A percentile compares a stretch with the other conserved stretches of the same genome.
phyloP scores from a whole-genome alignment of 2,888 invertebrate genomes.

The Dicycla oo region DNA sequence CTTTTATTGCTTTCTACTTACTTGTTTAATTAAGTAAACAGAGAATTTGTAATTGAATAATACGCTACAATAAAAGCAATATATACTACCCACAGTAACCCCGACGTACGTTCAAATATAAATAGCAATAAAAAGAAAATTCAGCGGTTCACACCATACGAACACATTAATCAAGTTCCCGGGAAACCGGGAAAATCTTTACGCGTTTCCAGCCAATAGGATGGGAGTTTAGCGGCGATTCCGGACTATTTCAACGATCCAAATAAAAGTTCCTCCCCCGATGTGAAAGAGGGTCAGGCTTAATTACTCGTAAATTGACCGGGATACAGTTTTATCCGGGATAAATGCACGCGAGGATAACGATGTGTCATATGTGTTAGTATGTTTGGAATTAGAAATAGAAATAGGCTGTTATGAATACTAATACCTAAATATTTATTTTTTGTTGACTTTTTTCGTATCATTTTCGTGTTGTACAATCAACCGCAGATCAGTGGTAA shows the following conservation, averaged over 20 bases:
- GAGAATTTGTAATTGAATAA: slow-evolving; percentile 26
- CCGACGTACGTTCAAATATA: slow-evolving; percentile 47
- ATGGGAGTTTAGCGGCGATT: slow-evolving; percentile 82
- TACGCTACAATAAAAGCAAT: slow-evolving; percentile 41
- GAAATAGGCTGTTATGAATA: slow-evolving; percentile 20
- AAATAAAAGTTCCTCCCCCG: slow-evolving; percentile 88
- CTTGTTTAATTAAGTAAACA: too few species aligned
- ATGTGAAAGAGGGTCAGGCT: slow-evolving; percentile 88
- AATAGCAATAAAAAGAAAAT: slow-evolving; percentile 64
- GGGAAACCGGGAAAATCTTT: slow-evolving; percentile 77
- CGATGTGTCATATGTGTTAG: slow-evolving; percentile 78
- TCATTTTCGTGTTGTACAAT: not conserved
- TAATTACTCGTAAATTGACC: slow-evolving; percentile 90
- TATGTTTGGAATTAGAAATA: slow-evolving; percentile 59
- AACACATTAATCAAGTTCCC: slow-evolving; percentile 79
- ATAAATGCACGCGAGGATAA: slow-evolving; percentile 82
- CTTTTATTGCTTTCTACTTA: slow-evolving; percentile 1
- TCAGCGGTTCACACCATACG: slow-evolving; percentile 65
- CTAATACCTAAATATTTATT: not conserved
- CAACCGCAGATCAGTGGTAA: not conserved
- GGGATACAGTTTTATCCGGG: slow-evolving; percentile 84
- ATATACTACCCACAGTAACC: slow-evolving; percentile 13
- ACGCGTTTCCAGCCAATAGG: slow-evolving; percentile 80
- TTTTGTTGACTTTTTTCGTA: not conserved
- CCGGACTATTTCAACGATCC: slow-evolving; percentile 81